Conservation (phyloP, 1,140 invertebrate species). For the Drosophila subobscura region DNA sequence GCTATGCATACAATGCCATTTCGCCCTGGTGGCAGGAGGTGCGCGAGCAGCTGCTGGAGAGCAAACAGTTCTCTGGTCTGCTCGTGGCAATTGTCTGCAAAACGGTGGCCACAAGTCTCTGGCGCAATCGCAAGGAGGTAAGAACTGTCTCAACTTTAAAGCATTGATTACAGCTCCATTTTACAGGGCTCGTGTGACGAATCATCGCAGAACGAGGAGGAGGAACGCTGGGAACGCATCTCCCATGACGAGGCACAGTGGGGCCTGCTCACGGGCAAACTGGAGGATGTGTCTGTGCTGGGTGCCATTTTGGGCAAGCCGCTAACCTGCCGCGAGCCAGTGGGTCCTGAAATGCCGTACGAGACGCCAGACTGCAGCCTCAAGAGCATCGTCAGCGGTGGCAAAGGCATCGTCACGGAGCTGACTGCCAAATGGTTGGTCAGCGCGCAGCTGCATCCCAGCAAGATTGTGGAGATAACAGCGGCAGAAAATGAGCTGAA, state of each 20-base stretch:
- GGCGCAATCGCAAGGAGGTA: conserved; percentile 67
- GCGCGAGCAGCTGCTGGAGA: conserved; percentile 88
- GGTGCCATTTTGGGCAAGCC: conserved; percentile 86
- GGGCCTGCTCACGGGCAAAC: conserved; percentile 92
- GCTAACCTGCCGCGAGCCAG: conserved; percentile 51
- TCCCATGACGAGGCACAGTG: conserved; percentile 93
- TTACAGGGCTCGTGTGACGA: conserved; percentile 77
- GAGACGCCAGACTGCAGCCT: conserved; percentile 88
- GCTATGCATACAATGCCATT: conserved; percentile 87
- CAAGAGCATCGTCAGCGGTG: conserved; percentile 89
- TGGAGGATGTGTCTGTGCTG: conserved; percentile 94
- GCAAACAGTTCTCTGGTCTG: conserved; percentile 89
- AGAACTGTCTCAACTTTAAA: not conserved
- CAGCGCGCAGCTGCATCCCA: conserved; percentile 88
- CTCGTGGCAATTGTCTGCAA: conserved; percentile 91
- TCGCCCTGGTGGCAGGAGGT: conserved; percentile 91
- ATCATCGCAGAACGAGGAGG: conserved; percentile 84
- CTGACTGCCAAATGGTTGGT: conserved; percentile 92
- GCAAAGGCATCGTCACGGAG: conserved; percentile 93
- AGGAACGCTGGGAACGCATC: conserved; percentile 91
- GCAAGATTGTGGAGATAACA: conserved; percentile 72
- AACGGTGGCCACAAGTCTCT: conserved; percentile 87
- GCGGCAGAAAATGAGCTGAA: conserved; percentile 45
- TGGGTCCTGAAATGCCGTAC: conserved; percentile 85
- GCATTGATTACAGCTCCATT: not conserved